Percentiles rank a stretch among this genome's conserved stretches.
Evolutionary conservation across 2,797 vertebrate species (phyloP).

Genomic region (Alosa sapidissima): DNA sequence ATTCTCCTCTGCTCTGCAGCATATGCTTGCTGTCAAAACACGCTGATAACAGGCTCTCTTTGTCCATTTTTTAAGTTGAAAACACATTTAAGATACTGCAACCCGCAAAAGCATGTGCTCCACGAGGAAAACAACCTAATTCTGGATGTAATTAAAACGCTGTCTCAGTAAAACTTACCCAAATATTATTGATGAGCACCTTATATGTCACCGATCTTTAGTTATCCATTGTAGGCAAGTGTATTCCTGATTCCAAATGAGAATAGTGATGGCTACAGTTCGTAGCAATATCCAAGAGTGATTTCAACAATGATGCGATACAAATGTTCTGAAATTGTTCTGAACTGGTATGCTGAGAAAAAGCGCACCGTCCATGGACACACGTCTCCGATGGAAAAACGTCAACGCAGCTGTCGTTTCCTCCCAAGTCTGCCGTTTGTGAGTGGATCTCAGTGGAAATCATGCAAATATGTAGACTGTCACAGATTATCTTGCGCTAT

Average conservation of each 20-base stretch:
- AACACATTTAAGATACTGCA: neutral
- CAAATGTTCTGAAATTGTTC: slow-evolving; percentile 11
- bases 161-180: neutral
- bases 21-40: slow-evolving; percentile 9
- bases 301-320: neutral
- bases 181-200: neutral
- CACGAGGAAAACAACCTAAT: neutral
- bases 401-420: slow-evolving; percentile 7
- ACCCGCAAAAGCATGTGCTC: neutral
- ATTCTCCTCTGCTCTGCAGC: slow-evolving; percentile 18
- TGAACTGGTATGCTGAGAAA: neutral
- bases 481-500: slow-evolving; percentile 30
- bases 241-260: neutral
- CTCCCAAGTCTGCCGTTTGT: neutral
- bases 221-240: neutral
- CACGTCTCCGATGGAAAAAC: neutral
- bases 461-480: slow-evolving; percentile 41
- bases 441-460: slow-evolving; percentile 39
- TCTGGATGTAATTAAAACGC: neutral
- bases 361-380: neutral
- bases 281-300: slow-evolving; percentile 4
- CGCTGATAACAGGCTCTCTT: neutral
- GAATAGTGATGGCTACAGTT: neutral
- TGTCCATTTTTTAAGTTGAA: neutral
- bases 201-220: neutral